Base-by-base conservation (phyloP, 2,797 vertebrate species). In the Epinephelus coioides region DNA sequence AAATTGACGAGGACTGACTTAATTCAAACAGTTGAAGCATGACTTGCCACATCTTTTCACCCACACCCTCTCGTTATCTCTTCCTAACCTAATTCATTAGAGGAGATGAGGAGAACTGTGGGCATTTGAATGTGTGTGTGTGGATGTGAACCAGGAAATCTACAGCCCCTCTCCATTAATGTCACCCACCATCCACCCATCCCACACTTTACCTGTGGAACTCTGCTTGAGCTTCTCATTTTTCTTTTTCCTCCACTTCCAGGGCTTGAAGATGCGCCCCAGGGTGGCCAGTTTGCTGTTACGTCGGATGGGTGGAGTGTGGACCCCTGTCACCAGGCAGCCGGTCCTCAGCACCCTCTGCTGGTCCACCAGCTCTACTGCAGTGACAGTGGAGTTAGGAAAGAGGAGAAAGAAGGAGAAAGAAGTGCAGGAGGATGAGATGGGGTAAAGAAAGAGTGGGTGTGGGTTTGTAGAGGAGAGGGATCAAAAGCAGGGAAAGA, bases 161-260 rank as follows among this genome's bases (percentile, higher is more conserved):
- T 3, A 15, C 23, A 30, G 27, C 27, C 27, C 27, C 5, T 30
- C 27, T 30, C 27, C 27, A 21, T n/a, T 25, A 54, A n/a, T 18
- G 9, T 46, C 23, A 13, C 57, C 43, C 10, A n/a, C 23, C 34
- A 21, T 1, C 46, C 17, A 54, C 17, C 49, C 53, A 43, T 27
- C n/a, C 21, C 4, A 10, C 47, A 10, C 11, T 11, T 11, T 86
- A 96, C 95, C 95, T 94, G 96, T 95, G 61, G 95, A 94, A 83
- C 94, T 95, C 85, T 95, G 95, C 93, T 98, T 99, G 66, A 99
- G 93, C 66, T 99, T 99, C 73, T 99, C 98, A 0, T 95, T 98
- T 96, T 98, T 99, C 97, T 99, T 99, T 97, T 99, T 99, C 92
- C 98, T 93, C 98, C 98, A 99, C 76, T 99, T 99, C 98, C 98